phyloP scores from a whole-genome alignment of 2,888 invertebrate genomes.

The Meiosimyza decipiens region DNA sequence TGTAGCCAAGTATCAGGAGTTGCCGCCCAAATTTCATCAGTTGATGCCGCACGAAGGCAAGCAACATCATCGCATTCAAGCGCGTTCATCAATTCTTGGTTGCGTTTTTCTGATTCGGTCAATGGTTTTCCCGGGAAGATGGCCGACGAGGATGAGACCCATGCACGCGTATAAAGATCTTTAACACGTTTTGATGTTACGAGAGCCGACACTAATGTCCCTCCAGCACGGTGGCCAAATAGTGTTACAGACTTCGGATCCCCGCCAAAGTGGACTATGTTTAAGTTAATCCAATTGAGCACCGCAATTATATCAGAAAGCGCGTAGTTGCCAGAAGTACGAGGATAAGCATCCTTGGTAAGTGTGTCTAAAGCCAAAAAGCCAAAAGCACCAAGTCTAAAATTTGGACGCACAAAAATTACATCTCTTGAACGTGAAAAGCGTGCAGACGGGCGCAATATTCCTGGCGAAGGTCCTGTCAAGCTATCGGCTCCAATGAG shows the following conservation, averaged over 20 bases:
- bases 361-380: slow-evolving; percentile 81
- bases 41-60: slow-evolving; percentile 71
- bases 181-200: slow-evolving; percentile 71
- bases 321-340: slow-evolving; percentile 86
- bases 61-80: slow-evolving; percentile 70
- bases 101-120: slow-evolving; percentile 72
- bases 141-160: slow-evolving; percentile 83
- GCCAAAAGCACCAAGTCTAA: slow-evolving; percentile 82
- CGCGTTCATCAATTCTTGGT: slow-evolving; percentile 72
- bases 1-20: slow-evolving; percentile 81
- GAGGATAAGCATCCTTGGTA: slow-evolving; percentile 77
- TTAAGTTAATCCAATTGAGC: slow-evolving; percentile 82
- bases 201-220: slow-evolving; percentile 83
- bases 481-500: slow-evolving; percentile 83
- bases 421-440: slow-evolving; percentile 83
- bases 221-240: slow-evolving; percentile 87
- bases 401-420: slow-evolving; percentile 88
- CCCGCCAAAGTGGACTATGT: slow-evolving; percentile 87
- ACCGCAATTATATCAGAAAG: slow-evolving; percentile 82
- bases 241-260: slow-evolving; percentile 81
- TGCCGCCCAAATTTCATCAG: slow-evolving; percentile 73
- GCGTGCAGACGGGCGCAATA: slow-evolving; percentile 78
- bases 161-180: slow-evolving; percentile 79
- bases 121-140: slow-evolving; percentile 77
- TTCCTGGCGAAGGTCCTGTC: slow-evolving; percentile 81